These are phyloP conservation scores for Nomada fucata DNA, from an alignment of 2,888 invertebrate species.

Conservation along the genomic window DNA sequence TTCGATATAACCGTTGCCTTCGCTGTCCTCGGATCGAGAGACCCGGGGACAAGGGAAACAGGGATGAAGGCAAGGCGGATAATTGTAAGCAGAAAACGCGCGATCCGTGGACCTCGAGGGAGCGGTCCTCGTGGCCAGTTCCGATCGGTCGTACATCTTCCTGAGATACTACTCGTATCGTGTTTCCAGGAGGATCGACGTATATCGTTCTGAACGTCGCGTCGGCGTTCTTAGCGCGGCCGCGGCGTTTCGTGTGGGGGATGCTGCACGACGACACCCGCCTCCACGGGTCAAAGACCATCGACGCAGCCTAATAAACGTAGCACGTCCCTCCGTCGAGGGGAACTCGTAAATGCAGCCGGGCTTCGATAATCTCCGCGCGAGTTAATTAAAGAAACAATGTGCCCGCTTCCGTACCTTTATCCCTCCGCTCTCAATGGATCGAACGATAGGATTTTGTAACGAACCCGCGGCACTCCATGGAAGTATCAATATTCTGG, in stretches of 20 bases:
- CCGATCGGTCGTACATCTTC: constrained; percentile 76
- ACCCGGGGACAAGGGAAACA: neutral
- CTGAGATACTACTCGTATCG: constrained; percentile 76
- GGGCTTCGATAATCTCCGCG: constrained; percentile 40
- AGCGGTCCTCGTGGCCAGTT: constrained; percentile 57
- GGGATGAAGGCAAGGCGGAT: constrained; percentile 44
- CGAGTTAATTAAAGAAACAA: constrained; percentile 67
- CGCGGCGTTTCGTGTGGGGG: constrained; percentile 25
- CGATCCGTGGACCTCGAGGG: constrained; percentile 40
- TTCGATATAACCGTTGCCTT: neutral
- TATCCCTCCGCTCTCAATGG: neutral
- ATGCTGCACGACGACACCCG: constrained; percentile 39
- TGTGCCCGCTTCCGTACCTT: constrained; percentile 5
- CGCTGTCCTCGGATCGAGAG: neutral
- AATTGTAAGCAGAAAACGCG: constrained; percentile 57
- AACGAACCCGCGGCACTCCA: constrained; percentile 17
- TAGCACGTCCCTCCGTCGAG: constrained; percentile 57
- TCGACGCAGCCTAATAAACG: constrained; percentile 65
- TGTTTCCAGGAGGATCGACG: constrained; percentile 72
- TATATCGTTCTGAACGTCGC: constrained; percentile 62
- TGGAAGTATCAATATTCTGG: constrained; percentile 27
- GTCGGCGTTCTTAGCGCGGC: constrained; percentile 41
- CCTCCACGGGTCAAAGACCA: constrained; percentile 67
- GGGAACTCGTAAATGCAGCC: constrained; percentile 51
- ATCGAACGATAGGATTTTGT: constrained; percentile 42